phyloP scores from a whole-genome alignment of 2,797 vertebrate genomes.

The Microctenopoma steveboyesi region DNA sequence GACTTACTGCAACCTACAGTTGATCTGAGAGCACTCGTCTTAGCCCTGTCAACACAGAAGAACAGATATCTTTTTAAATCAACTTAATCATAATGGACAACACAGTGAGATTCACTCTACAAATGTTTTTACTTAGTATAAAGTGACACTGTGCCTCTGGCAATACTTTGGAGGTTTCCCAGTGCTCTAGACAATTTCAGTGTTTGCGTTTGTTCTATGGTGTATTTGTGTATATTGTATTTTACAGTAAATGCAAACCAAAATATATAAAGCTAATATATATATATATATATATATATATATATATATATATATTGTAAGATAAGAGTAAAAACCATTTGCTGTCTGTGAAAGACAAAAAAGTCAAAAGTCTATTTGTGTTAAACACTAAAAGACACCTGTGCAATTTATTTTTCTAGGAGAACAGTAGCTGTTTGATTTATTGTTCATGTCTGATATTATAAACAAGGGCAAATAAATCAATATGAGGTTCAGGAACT shows the following conservation, averaged over 20 bases:
- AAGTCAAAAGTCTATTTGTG: neutral
- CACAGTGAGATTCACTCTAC: conserved; percentile 26
- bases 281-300: too few species aligned
- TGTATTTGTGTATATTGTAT: conserved; percentile 27
- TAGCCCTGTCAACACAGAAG: conserved; percentile 15
- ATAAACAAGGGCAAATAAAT: conserved; percentile 2
- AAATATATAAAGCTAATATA: neutral
- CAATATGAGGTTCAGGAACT: neutral
- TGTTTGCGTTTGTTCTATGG: conserved; percentile 32
- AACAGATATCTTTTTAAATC: conserved; percentile 35
- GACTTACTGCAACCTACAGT: neutral
- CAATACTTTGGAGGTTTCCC: neutral
- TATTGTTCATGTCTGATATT: conserved; percentile 1
- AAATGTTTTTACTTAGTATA: conserved; percentile 26
- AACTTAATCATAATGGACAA: conserved; percentile 37
- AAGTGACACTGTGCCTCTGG: conserved; percentile 5
- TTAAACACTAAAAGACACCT: neutral
- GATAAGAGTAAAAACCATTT: neutral
- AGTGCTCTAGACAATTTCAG: conserved; percentile 3
- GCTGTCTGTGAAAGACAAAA: neutral
- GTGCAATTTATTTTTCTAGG: conserved; percentile 12
- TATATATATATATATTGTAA: neutral
- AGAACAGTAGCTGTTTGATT: neutral
- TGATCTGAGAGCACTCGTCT: conserved; percentile 19
- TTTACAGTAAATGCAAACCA: conserved; percentile 15